phyloP scores from a whole-genome alignment of 1,140 invertebrate species.

The Pemphigus obesinymphae region DNA sequence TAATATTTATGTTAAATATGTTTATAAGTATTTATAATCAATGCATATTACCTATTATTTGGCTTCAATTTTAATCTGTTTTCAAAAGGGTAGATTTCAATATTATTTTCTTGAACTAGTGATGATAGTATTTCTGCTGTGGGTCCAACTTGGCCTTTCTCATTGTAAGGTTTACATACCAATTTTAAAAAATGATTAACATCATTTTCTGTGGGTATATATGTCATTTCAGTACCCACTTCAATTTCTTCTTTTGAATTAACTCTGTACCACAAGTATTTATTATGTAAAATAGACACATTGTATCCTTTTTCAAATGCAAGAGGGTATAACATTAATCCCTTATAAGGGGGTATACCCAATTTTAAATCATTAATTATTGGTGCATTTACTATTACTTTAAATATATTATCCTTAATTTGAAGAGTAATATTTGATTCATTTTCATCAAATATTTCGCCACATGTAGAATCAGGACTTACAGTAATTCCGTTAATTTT shows the following conservation, averaged over 20 bases:
- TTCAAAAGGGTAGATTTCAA: background rate
- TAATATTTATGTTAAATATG: too few species aligned
- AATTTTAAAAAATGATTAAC: slow-evolving; percentile 10
- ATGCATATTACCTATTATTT: background rate
- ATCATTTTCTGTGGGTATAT: background rate
- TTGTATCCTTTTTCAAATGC: background rate
- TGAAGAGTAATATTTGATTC: background rate
- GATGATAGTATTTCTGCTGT: background rate
- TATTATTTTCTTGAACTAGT: background rate
- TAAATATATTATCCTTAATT: background rate
- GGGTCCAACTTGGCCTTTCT: background rate
- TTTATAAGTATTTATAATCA: too few species aligned
- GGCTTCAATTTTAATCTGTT: background rate
- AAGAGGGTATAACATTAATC: slow-evolving; percentile 21
- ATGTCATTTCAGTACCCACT: background rate
- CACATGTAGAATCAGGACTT: background rate
- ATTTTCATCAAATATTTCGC: background rate
- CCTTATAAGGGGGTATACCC: background rate
- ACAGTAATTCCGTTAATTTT: background rate
- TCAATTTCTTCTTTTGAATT: background rate
- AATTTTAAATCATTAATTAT: background rate
- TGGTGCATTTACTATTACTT: background rate
- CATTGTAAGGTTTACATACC: slow-evolving; percentile 4
- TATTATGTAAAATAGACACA: background rate
- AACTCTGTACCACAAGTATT: slow-evolving; percentile 19